Evolutionary conservation across 1,140 invertebrate species (phyloP), one percentile per base, ranked within the genome.

Genomic region (Calephelis virginiensis): DNA sequence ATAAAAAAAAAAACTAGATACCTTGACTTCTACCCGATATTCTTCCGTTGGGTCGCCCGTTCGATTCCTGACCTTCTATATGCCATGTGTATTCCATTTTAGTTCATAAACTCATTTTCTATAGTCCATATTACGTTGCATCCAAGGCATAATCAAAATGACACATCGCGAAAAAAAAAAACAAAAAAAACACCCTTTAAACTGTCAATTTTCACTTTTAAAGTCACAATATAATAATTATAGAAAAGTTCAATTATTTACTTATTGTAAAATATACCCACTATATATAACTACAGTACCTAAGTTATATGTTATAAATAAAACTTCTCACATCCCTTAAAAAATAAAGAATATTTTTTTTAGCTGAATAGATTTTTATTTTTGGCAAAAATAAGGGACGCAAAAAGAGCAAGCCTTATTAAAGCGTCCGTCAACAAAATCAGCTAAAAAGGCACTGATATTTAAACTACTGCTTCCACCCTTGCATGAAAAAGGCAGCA

Each of bases 11-110:
- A 13, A 6, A 9, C 8, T 8, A 10, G 0, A 61, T 74, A 80
- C 74, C 76, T 78, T 82, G 76, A 69, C 63, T 76, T 65, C 76
- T 78, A 45, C 74, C 75, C 56, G 76, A 68, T 11, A 64, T 28
- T 14, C 75, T 53, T 59, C 77, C 74, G 47, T 70, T 77, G 37
- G 69, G 73, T 61, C 68, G 66, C 38, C 75, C 70, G 53, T 68
- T 68, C 17, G 59, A 75, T 67, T 81, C 81, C 80, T 81, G 79
- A 71, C 68, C 84, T 74, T 86, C 87, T 74, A 90, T 84, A 71
- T 88, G 84, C 87, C 85, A 90, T 64, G 85, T 71, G 73, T 88
- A 90, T 86, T 90, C 87, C 87, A 90, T 90, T 74, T 81, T 89
- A 72, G 38, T 56, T 71, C 68, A 81, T 67, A 69, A 75, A 74